A percentile compares a stretch with the other conserved stretches of the same genome.
These are phyloP conservation scores for Poecile montanus DNA, from an alignment of 2,797 vertebrate genomes.

Conservation along the genomic window DNA sequence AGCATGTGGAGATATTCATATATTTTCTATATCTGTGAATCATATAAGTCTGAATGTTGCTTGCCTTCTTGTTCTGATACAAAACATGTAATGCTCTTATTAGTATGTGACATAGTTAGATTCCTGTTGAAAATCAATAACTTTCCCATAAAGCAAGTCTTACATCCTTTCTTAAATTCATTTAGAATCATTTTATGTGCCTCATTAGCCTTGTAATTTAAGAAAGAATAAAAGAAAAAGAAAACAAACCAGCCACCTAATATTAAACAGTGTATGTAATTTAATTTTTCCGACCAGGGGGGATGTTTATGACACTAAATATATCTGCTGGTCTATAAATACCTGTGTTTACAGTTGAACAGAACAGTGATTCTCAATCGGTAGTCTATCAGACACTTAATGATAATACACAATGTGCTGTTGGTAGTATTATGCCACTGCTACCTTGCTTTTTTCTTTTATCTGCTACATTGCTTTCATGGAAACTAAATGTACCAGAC, in stretches of 20 bases:
- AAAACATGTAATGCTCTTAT: slow-evolving; percentile 59
- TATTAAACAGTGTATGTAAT: slow-evolving; percentile 59
- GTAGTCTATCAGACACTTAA: background rate
- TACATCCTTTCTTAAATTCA: slow-evolving; percentile 65
- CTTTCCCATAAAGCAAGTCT: slow-evolving; percentile 47
- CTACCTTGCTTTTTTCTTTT: background rate
- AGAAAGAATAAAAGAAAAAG: slow-evolving; percentile 58
- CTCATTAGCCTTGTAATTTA: slow-evolving; percentile 68
- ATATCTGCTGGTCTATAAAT: slow-evolving; percentile 47
- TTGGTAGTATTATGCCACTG: background rate
- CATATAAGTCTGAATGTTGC: background rate
- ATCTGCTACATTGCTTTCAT: background rate
- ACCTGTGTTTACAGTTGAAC: slow-evolving; percentile 25
- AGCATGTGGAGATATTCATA: background rate
- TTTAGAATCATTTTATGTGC: slow-evolving; percentile 65
- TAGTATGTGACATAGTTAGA: slow-evolving; percentile 60
- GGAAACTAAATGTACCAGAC: background rate
- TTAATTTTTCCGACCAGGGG: slow-evolving; percentile 50
- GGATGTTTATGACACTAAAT: slow-evolving; percentile 53
- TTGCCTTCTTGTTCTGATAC: background rate
- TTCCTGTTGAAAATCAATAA: slow-evolving; percentile 70
- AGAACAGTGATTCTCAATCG: slow-evolving; percentile 24
- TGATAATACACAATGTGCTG: background rate
- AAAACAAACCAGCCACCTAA: slow-evolving; percentile 58
- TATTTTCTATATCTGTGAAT: background rate